Conservation (phyloP, 30 jellyfish, hydroid and myxozoan genomes). For the Turritopsis dohrnii region DNA sequence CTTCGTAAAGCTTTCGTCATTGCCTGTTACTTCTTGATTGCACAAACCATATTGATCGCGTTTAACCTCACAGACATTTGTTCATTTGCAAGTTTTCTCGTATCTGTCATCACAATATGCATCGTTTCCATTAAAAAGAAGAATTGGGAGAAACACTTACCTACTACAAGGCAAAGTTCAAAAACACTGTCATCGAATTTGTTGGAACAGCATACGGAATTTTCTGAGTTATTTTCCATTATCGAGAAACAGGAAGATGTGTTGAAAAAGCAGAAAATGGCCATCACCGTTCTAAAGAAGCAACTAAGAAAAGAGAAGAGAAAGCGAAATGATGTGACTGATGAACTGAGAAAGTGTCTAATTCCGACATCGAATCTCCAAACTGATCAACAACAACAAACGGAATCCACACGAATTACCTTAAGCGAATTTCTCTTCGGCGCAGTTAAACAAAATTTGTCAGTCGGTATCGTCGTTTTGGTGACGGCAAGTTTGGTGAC, state of each 20-base stretch:
- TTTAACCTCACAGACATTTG: background rate
- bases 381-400: background rate
- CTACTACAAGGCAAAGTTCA: background rate
- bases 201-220: background rate
- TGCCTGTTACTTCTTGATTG: background rate
- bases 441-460: background rate
- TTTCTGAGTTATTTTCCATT: background rate
- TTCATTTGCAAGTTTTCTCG: background rate
- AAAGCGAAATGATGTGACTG: background rate
- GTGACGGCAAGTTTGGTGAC: background rate
- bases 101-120: background rate
- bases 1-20: background rate
- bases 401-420: background rate
- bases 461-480: background rate
- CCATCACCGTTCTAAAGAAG: background rate
- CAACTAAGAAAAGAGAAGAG: background rate
- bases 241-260: conserved; percentile 11
- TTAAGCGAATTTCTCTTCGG: background rate
- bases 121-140: background rate
- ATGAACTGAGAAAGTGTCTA: background rate
- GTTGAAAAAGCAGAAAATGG: background rate
- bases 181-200: background rate
- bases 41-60: background rate
- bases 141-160: background rate
- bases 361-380: background rate